A percentile compares a stretch with the other conserved stretches of the same genome.
Conservation (phyloP, 2,797 vertebrate genomes). For the Pangasius sanitwongsei region DNA sequence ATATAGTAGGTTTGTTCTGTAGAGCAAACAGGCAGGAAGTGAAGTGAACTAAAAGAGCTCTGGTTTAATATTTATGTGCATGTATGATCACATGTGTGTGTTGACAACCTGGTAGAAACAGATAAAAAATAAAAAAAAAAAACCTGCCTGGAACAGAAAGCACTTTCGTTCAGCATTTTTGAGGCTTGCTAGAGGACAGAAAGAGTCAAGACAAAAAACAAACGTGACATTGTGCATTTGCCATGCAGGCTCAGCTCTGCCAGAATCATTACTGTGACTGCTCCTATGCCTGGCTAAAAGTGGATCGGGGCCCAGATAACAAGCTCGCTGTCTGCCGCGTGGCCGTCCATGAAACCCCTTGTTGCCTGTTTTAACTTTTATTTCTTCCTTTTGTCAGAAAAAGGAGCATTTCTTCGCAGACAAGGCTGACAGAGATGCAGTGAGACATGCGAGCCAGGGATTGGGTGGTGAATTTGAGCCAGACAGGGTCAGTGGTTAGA, state of each 20-base stretch:
- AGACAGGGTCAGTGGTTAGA: constrained; percentile 39
- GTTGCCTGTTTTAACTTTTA: constrained; percentile 40
- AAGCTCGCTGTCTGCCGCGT: constrained; percentile 21
- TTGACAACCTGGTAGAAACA: constrained; percentile 32
- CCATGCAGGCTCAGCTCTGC: constrained; percentile 26
- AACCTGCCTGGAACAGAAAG: constrained; percentile 24
- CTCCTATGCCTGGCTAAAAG: constrained; percentile 10
- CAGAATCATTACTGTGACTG: constrained; percentile 30
- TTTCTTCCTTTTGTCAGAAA: constrained; percentile 36
- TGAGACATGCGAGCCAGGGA: constrained; percentile 27
- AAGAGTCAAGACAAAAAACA: constrained; percentile 5
- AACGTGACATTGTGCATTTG: constrained; percentile 37
- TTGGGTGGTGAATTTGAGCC: constrained; percentile 23
- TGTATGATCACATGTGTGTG: background rate
- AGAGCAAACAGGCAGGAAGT: background rate
- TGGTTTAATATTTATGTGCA: constrained; percentile 11
- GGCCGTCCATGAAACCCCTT: constrained; percentile 14
- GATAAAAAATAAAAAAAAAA: constrained; percentile 6
- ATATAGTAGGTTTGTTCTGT: background rate
- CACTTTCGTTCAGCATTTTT: constrained; percentile 2
- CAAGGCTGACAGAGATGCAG: constrained; percentile 32
- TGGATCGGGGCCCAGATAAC: constrained; percentile 24
- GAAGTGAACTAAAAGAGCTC: constrained; percentile 4
- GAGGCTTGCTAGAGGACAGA: constrained; percentile 31
- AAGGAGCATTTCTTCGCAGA: background rate